Percentiles rank a stretch among this genome's conserved stretches.
Evolutionary conservation across 2,797 vertebrate genomes (phyloP).

Genomic region (Chelon labrosus): DNA sequence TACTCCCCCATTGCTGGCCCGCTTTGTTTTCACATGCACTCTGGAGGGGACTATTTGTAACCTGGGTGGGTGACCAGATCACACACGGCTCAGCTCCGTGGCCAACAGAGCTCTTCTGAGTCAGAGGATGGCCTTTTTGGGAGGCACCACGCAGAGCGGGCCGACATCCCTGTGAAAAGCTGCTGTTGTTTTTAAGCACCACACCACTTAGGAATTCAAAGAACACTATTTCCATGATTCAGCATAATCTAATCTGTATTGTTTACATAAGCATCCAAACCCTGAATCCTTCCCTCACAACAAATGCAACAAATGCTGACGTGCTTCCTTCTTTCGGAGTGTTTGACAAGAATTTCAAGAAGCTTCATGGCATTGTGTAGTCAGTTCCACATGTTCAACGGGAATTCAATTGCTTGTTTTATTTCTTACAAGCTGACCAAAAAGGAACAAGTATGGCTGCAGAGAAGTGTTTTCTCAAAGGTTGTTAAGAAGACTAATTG

Average conservation of each 20-base stretch:
- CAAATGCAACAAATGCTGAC: slow-evolving; percentile 1
- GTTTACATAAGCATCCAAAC: slow-evolving; percentile 31
- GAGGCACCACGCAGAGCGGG: slow-evolving; percentile 51
- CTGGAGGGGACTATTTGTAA: slow-evolving; percentile 72
- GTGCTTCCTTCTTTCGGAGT: neutral
- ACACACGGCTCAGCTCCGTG: slow-evolving; percentile 68
- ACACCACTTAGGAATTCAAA: slow-evolving; percentile 41
- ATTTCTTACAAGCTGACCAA: neutral
- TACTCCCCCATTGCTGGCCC: slow-evolving; percentile 72
- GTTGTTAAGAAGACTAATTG: neutral
- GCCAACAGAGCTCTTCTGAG: slow-evolving; percentile 52
- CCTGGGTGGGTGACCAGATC: slow-evolving; percentile 77
- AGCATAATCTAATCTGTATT: slow-evolving; percentile 14
- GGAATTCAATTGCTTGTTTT: neutral
- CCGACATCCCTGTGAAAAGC: slow-evolving; percentile 31
- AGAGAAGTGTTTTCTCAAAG: neutral
- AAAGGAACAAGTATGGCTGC: neutral
- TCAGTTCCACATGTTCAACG: neutral
- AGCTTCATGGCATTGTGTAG: neutral
- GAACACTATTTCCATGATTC: slow-evolving; percentile 20
- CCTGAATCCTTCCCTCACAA: neutral
- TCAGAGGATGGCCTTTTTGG: slow-evolving; percentile 56
- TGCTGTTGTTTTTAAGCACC: slow-evolving; percentile 26
- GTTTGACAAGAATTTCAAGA: neutral
- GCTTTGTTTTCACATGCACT: slow-evolving; percentile 76